These are phyloP conservation scores for Gallinago nigripennis DNA, from an alignment of 2,797 vertebrate species.

Conservation along the genomic window DNA sequence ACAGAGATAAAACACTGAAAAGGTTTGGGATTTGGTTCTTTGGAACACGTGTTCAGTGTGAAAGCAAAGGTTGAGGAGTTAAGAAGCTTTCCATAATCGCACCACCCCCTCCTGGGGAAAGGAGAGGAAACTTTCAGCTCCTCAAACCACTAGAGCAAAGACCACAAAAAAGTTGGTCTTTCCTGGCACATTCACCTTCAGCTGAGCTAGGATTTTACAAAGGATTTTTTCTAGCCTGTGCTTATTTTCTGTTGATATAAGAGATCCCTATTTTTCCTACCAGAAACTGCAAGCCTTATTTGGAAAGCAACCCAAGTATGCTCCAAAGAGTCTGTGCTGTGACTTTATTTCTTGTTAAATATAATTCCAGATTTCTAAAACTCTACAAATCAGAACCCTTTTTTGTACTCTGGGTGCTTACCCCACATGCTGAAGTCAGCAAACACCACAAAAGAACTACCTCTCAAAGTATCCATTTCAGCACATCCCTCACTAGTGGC, in stretches of 20 bases:
- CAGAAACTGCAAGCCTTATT: conserved; percentile 36
- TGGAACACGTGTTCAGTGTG: background rate
- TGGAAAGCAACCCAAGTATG: conserved; percentile 24
- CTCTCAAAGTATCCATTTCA: background rate
- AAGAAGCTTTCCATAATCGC: background rate
- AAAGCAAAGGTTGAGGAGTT: background rate
- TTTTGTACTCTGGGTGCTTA: background rate
- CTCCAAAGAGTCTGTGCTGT: background rate
- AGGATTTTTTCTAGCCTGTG: conserved; percentile 22
- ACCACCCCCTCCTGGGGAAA: background rate
- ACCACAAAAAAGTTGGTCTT: background rate
- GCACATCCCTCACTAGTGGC: background rate
- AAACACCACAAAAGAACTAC: background rate
- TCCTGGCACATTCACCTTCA: background rate
- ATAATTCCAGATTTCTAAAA: conserved; percentile 13
- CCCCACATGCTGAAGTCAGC: background rate
- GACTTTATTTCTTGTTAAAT: conserved; percentile 44
- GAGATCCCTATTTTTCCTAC: conserved; percentile 13
- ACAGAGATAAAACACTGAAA: background rate
- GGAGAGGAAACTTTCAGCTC: background rate
- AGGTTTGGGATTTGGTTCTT: background rate
- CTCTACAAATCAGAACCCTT: background rate
- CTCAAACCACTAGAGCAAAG: background rate
- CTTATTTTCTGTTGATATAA: conserved; percentile 11
- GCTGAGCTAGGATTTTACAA: conserved; percentile 23